These are phyloP conservation scores for Pachyrhynchus sulphureomaculatus DNA, from an alignment of 1,140 invertebrate species.

Conservation along the genomic window DNA sequence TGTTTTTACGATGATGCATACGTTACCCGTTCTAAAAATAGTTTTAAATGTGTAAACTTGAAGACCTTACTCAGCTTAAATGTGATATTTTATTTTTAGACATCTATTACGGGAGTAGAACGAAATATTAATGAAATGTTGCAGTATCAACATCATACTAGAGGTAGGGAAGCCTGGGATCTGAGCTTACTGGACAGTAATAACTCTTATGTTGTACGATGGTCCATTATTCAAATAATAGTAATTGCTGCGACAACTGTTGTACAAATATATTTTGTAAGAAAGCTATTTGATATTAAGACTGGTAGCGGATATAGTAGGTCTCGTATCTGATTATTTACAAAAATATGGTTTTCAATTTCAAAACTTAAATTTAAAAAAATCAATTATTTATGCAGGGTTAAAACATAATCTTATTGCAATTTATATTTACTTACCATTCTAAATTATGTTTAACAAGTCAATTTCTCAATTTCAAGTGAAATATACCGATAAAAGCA, in stretches of 20 bases:
- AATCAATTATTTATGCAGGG: too few species aligned
- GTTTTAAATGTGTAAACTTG: too few species aligned
- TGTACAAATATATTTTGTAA: constrained; percentile 84
- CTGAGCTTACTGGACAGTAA: constrained; percentile 80
- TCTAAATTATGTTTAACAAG: too few species aligned
- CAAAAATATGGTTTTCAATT: too few species aligned
- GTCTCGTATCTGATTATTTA: constrained; percentile 36
- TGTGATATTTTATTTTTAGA: constrained; percentile 60
- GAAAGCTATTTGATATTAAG: constrained; percentile 82
- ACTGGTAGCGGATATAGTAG: constrained; percentile 61
- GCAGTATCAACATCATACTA: constrained; percentile 76
- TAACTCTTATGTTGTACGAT: constrained; percentile 80
- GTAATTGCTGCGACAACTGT: constrained; percentile 75
- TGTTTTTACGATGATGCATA: too few species aligned
- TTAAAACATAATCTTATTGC: too few species aligned
- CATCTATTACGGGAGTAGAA: constrained; percentile 73
- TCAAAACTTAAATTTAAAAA: too few species aligned
- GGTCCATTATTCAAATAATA: constrained; percentile 84
- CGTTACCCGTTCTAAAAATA: too few species aligned
- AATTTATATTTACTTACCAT: too few species aligned
- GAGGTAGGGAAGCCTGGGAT: constrained; percentile 77
- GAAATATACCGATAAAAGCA: too few species aligned
- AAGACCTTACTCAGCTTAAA: too few species aligned
- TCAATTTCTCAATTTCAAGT: too few species aligned
- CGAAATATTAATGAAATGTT: constrained; percentile 83